Base-by-base conservation (phyloP, 2,888 invertebrate genomes). In the Adela reaumurella region DNA sequence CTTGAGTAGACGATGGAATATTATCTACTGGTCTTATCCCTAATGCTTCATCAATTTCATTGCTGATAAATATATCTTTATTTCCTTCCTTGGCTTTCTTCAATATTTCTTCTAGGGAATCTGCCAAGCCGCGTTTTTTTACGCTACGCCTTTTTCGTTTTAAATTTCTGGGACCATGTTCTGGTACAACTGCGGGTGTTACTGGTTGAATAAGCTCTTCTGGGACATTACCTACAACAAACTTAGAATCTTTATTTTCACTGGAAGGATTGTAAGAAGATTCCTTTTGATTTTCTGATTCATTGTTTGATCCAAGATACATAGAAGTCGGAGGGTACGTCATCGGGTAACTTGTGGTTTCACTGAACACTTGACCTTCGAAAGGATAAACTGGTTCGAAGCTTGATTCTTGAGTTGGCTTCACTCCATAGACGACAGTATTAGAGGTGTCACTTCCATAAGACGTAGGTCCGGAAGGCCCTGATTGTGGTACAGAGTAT, bases 221-320 rank as follows among this genome's bases (percentile, higher is more conserved):
- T 0, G 85, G 84, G 1, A 86, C 72, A 57, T 81, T 86, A 1
- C 86, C 87, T 2, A 87, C 87, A 0, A 87, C 86, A 62, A 87
- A 87, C 60, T 86, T 83, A 46, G 69, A 74, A 35, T 77, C 71
- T 48, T 55, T 64, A 10, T 59, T 56, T 51, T 65, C 70, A 35
- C 55, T 57, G 46, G 59, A 60, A 55, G 70, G 74, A 49, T 68
- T 70, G 17, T 59, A 62, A 19, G 64, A 63, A 14, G 56, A 54
- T 53, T 58, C 57, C 49, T 74, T 67, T 48, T 62, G 59, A n/a
- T 66, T 64, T 47, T 74, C 67, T 11, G 59, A 55, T n/a, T 71
- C 73, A 53, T 68, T 66, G 53, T 79, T 77, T 3, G 72, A 69
- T 28, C 77, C 78, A 51, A 80, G 63, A 55, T 79, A 78, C 65